These are phyloP conservation scores for Elymnias hypermnestra DNA, from an alignment of 1,140 invertebrate genomes.

Conservation along the genomic window DNA sequence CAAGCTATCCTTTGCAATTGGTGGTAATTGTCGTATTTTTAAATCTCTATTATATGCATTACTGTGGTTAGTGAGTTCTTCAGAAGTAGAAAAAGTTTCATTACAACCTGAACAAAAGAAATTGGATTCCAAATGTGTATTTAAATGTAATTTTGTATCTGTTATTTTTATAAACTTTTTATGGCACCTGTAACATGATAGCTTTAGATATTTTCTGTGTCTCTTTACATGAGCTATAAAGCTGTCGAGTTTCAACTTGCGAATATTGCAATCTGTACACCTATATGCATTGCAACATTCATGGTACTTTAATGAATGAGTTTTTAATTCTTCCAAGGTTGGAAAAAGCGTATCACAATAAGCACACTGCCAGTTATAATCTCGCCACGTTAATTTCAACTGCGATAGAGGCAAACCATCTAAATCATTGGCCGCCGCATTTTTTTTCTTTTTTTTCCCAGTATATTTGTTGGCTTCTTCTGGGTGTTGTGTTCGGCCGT, in stretches of 20 bases:
- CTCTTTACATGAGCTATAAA: conserved; percentile 30
- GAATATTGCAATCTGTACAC: conserved; percentile 36
- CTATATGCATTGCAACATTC: conserved; percentile 39
- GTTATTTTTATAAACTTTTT: conserved; percentile 16
- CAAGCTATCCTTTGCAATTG: conserved; percentile 17
- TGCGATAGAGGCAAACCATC: conserved; percentile 17
- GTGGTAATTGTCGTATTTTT: conserved; percentile 10
- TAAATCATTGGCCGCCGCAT: not conserved
- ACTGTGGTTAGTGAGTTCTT: conserved; percentile 26
- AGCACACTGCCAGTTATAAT: conserved; percentile 47
- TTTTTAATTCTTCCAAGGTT: conserved; percentile 34
- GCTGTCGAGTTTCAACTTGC: conserved; percentile 27
- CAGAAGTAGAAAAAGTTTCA: conserved; percentile 15
- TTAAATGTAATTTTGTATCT: conserved; percentile 17
- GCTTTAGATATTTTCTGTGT: conserved; percentile 29
- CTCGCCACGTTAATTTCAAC: conserved; percentile 35
- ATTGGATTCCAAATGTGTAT: conserved; percentile 14
- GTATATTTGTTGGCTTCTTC: conserved; percentile 1
- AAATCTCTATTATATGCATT: conserved; percentile 23
- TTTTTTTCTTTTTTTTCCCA: conserved; percentile 7
- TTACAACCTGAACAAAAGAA: conserved; percentile 28
- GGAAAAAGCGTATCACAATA: conserved; percentile 46
- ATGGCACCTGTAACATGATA: conserved; percentile 30
- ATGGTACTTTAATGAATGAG: conserved; percentile 36
- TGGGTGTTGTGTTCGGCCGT: not conserved